A percentile compares a stretch with the other conserved stretches of the same genome.
phyloP scores from a whole-genome alignment of 1,140 invertebrate genomes.

The Cyclargus thomasi region DNA sequence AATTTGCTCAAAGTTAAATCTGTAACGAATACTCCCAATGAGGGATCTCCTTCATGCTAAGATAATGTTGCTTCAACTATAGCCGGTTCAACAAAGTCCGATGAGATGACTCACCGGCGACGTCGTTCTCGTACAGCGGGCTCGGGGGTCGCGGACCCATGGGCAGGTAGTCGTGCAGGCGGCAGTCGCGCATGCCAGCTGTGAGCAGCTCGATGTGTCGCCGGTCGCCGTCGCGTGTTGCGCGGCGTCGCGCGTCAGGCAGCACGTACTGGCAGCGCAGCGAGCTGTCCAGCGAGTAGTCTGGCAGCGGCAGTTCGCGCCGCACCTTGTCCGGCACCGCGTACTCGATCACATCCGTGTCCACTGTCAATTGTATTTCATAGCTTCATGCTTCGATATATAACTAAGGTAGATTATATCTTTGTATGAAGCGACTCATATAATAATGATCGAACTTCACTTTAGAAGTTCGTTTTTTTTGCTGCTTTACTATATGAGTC shows the following conservation, averaged over 20 bases:
- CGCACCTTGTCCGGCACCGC: slow-evolving; percentile 65
- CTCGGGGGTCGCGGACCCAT: slow-evolving; percentile 52
- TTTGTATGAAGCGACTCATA: no score
- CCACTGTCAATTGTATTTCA: slow-evolving; percentile 37
- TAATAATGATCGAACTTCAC: no score
- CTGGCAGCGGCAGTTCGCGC: slow-evolving; percentile 74
- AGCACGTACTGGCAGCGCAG: slow-evolving; percentile 65
- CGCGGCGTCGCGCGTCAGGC: slow-evolving; percentile 60
- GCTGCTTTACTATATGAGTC: no score
- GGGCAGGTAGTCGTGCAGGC: slow-evolving; percentile 60
- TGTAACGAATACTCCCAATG: no score
- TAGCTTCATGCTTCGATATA: no score
- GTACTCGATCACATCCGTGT: slow-evolving; percentile 65
- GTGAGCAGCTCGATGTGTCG: slow-evolving; percentile 68
- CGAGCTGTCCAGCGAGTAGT: slow-evolving; percentile 76
- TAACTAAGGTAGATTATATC: no score
- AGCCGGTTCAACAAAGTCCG: no score
- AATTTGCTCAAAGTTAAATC: no score
- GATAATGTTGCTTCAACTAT: no score
- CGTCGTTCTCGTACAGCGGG: slow-evolving; percentile 69
- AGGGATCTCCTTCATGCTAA: no score
- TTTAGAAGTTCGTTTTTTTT: no score
- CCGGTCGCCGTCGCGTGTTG: slow-evolving; percentile 63
- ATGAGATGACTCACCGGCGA: slow-evolving; percentile 45
- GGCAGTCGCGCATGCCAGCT: slow-evolving; percentile 63